A percentile compares a stretch with the other conserved stretches of the same genome.
Conservation (phyloP, 2,113 vertebrate species). For the Promerops cafer region DNA sequence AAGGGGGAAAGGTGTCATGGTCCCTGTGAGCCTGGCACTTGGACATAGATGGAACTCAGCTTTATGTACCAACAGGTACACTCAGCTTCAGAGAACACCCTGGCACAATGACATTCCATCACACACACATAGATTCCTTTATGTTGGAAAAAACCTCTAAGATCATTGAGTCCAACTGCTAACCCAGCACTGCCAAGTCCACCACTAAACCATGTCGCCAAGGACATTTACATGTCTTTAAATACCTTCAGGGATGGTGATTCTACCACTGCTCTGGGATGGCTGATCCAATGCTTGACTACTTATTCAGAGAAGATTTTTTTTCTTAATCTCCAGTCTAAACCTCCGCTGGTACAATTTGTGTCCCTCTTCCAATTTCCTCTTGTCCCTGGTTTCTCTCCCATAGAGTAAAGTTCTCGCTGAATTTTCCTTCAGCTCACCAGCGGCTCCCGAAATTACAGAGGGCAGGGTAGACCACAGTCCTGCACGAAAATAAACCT, state of each 20-base stretch:
- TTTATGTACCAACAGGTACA: background rate
- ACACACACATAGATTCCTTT: no score
- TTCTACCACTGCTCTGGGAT: background rate
- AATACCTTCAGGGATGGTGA: background rate
- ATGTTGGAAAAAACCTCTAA: background rate
- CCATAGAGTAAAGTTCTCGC: accelerated
- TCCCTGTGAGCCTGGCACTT: background rate
- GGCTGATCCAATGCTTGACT: background rate
- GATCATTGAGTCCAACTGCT: background rate
- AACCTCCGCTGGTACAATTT: background rate
- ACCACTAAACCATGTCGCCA: background rate
- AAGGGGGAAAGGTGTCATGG: background rate
- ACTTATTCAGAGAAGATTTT: background rate
- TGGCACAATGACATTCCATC: background rate
- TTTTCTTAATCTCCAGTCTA: background rate
- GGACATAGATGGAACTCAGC: background rate
- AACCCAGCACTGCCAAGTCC: background rate
- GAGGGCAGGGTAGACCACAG: background rate
- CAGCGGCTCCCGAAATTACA: background rate
- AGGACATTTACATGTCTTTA: background rate
- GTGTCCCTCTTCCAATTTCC: no score
- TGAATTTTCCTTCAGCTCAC: background rate
- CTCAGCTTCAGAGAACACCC: background rate
- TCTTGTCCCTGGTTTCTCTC: background rate
- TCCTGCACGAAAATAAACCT: background rate